phyloP scores from a whole-genome alignment of 2,113 vertebrate genomes.

The Pipa parva region DNA sequence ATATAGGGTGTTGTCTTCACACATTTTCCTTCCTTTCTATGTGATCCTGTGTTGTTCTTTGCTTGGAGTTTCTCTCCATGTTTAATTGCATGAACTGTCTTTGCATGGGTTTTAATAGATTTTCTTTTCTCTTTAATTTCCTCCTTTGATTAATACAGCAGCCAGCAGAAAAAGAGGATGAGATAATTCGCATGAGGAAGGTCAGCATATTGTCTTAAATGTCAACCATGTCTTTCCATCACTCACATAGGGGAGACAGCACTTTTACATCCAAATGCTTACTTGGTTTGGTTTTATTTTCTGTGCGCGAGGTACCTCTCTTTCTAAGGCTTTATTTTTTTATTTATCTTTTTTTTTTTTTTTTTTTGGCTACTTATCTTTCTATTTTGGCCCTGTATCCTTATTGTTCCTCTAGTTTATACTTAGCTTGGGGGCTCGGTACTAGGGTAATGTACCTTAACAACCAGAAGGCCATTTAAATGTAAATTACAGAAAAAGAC shows the following conservation, averaged over 20 bases:
- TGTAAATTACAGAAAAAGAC: too few relatives aligned
- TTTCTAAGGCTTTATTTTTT: too few relatives aligned
- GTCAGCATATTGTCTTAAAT: conserved; percentile 65
- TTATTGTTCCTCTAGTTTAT: too few relatives aligned
- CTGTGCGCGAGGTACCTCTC: background rate
- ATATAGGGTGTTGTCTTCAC: too few relatives aligned
- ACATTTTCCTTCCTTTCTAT: too few relatives aligned
- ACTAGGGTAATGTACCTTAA: too few relatives aligned
- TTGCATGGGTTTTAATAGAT: conserved; percentile 33
- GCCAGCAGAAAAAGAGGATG: conserved; percentile 78
- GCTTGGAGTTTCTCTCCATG: background rate
- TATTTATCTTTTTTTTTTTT: too few relatives aligned
- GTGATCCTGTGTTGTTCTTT: too few relatives aligned
- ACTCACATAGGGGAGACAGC: background rate
- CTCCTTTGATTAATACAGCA: conserved; percentile 59
- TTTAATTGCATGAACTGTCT: conserved; percentile 19
- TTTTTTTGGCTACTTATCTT: too few relatives aligned
- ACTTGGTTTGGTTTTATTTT: background rate
- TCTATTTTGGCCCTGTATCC: too few relatives aligned
- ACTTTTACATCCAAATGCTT: background rate
- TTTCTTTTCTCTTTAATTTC: conserved; percentile 10
- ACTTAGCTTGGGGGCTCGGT: too few relatives aligned
- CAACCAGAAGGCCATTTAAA: too few relatives aligned
- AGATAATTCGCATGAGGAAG: conserved; percentile 91
- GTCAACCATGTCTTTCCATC: background rate